Base-by-base conservation (phyloP, 2,797 vertebrate genomes). In the Esox masquinongy region DNA sequence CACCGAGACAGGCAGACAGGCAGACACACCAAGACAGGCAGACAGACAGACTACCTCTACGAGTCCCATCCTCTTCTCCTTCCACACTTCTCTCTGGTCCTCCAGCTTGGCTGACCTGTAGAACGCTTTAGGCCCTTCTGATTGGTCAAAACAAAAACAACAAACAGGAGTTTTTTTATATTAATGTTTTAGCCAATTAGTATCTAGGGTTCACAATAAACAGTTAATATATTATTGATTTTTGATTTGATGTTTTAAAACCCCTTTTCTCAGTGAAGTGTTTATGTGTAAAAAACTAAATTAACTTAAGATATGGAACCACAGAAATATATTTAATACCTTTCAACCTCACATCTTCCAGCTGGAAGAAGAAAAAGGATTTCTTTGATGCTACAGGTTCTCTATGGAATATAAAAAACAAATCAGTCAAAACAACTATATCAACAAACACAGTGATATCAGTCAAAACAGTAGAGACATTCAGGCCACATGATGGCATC, bases 331-430 rank as follows among this genome's bases (percentile, higher is more conserved):
- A 22, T 9, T 1, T 22, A 31, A 31, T 91, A 98, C 97, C 96
- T 89, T 86, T 92, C 84, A 98, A 85, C 73, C 96, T 89, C 83
- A 88, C 86, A 79, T 99, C 97, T 4, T 92, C 92, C 66, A 85
- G 80, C 69, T 75, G 89, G 89, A 97, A 97, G 92, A 99, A 98
- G 92, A 99, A 97, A 72, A 92, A 90, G 3, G 68, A 81, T 11
- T 82, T 84, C 78, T 86, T 88, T 8, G 63, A 72, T 1, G 86
- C 74, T 4, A 82, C 76, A 31, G 86, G 67, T 26, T 78, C 81
- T 80, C 97, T 97, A 77, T 50, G 85, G 68, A 78, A 47, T 22
- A 69, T 43, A 43, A 43, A 39, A 16, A 69, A n/a, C 12, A 47
- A 14, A 51, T 12, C n/a, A n/a, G n/a, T 17, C 8, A 26, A 5